A percentile compares a stretch with the other conserved stretches of the same genome.
phyloP scores from a whole-genome alignment of 2,113 vertebrate genomes.

The Toxostoma redivivum region DNA sequence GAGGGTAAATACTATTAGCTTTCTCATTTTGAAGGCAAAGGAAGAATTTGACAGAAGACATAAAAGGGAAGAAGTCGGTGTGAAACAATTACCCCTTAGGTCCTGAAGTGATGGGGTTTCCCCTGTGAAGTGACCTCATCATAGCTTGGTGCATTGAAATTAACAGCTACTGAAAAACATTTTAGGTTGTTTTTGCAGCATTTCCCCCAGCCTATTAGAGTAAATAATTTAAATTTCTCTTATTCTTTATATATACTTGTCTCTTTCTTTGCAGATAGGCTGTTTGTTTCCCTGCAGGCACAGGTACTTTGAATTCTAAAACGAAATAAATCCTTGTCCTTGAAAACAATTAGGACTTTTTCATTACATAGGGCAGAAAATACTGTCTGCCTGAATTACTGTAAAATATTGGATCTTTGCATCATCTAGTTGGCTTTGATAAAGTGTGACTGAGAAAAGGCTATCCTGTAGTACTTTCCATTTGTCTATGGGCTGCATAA shows the following conservation, averaged over 20 bases:
- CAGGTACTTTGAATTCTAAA: neutral
- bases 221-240: neutral
- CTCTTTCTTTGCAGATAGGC: neutral
- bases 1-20: neutral
- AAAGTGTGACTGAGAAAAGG: neutral
- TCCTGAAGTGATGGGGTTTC: neutral
- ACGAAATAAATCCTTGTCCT: neutral
- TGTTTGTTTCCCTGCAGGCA: neutral
- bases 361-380: neutral
- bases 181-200: neutral
- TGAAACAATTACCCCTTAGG: neutral
- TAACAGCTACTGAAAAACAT: neutral
- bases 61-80: neutral
- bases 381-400: neutral
- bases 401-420: neutral
- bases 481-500: neutral
- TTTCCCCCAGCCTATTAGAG: neutral
- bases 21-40: neutral
- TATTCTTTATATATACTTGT: neutral
- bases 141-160: neutral
- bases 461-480: neutral
- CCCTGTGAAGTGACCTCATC: fast-evolving
- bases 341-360: neutral
- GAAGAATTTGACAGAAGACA: neutral
- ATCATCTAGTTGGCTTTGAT: neutral